Evolutionary conservation across 2,888 invertebrate species (phyloP).

Genomic region (Agonopterix arenella): DNA sequence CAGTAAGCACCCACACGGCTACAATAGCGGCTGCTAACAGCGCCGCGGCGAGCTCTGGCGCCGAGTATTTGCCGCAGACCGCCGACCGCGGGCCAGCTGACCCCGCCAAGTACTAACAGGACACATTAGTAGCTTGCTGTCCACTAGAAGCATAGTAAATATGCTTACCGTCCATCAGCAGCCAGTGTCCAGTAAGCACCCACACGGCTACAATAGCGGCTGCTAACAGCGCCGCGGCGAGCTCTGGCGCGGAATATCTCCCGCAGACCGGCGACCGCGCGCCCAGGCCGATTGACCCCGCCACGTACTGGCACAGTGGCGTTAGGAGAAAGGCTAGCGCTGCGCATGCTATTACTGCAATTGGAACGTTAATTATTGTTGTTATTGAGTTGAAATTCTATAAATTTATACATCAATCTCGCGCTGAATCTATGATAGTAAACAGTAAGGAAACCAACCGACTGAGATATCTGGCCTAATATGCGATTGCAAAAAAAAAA

Average conservation of each 20-base stretch:
- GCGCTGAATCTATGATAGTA: no score
- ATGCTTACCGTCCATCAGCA: constrained; percentile 93
- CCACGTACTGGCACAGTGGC: constrained; percentile 97
- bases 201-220: constrained; percentile 97
- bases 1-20: constrained; percentile 98
- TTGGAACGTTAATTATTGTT: neutral
- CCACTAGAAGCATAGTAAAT: no score
- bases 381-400: no score
- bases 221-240: constrained; percentile 93
- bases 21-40: constrained; percentile 94
- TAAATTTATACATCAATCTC: no score
- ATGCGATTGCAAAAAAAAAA: no score
- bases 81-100: constrained; percentile 77
- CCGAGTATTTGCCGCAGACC: constrained; percentile 96
- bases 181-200: constrained; percentile 98
- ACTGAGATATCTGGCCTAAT: no score
- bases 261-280: constrained; percentile 91
- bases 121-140: no score
- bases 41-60: constrained; percentile 95
- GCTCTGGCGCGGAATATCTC: constrained; percentile 95
- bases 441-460: no score
- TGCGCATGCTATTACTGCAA: constrained; percentile 94
- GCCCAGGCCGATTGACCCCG: constrained; percentile 71
- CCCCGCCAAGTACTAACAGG: constrained; percentile 87
- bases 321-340: constrained; percentile 96